Conservation (phyloP, 2,888 invertebrate genomes). For the Pristionchus exspectatus region DNA sequence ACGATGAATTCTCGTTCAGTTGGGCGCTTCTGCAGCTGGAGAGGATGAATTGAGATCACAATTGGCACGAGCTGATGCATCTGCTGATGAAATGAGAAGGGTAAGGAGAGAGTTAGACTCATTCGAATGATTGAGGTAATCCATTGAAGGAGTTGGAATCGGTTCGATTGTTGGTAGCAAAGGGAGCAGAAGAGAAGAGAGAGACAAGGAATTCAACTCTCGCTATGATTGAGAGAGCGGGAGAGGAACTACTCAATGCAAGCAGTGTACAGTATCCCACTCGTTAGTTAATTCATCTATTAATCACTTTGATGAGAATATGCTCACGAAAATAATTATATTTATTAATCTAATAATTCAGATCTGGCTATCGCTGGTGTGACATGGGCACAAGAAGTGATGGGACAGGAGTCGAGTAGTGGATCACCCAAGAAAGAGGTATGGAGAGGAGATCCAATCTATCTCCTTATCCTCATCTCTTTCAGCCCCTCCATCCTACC, state of each 20-base stretch:
- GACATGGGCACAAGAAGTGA: conserved; percentile 53
- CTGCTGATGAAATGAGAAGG: conserved; percentile 68
- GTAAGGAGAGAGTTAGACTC: conserved; percentile 46
- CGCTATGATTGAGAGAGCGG: conserved; percentile 69
- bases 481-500: conserved; percentile 51
- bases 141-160: conserved; percentile 43
- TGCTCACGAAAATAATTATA: background rate
- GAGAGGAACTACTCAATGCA: conserved; percentile 75
- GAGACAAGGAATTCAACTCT: conserved; percentile 57
- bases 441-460: background rate
- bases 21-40: conserved; percentile 59
- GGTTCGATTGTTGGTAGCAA: background rate
- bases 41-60: conserved; percentile 70
- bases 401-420: conserved; percentile 40
- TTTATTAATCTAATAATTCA: conserved; percentile 44
- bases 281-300: conserved; percentile 61
- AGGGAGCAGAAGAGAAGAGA: background rate
- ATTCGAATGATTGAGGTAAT: background rate
- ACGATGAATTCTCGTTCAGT: background rate
- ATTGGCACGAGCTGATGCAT: conserved; percentile 70
- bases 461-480: background rate
- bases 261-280: conserved; percentile 74
- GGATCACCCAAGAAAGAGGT: conserved; percentile 36
- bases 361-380: conserved; percentile 66
- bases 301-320: background rate